These are phyloP conservation scores for Athalia cordata DNA, from an alignment of 2,888 invertebrate species.

Conservation along the genomic window DNA sequence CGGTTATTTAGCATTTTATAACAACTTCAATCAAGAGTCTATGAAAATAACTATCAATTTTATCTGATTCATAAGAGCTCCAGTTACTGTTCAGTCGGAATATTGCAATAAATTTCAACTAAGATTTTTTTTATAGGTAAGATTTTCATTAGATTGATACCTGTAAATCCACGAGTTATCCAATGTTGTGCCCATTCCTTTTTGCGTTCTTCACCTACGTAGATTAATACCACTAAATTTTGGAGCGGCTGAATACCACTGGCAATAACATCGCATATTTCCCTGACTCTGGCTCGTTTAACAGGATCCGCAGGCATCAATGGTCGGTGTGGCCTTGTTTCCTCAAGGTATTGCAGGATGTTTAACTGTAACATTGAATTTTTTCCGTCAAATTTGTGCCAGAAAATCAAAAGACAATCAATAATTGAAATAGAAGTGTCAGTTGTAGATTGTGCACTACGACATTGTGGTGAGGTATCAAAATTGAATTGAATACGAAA, in stretches of 20 bases:
- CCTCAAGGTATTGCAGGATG: conserved; percentile 97
- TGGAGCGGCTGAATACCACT: conserved; percentile 98
- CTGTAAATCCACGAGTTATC: conserved; percentile 90
- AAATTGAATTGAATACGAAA: too few species aligned
- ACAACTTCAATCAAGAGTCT: too few species aligned
- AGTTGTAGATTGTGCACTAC: too few species aligned
- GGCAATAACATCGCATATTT: conserved; percentile 93
- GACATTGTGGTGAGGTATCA: too few species aligned
- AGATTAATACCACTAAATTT: conserved; percentile 90
- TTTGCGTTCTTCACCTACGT: conserved; percentile 91
- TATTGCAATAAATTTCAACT: too few species aligned
- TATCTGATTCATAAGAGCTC: background rate
- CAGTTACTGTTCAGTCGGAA: background rate
- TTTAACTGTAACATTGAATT: conserved; percentile 75
- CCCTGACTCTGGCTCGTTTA: conserved; percentile 92
- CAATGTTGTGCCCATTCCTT: conserved; percentile 95
- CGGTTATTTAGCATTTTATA: background rate
- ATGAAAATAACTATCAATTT: background rate
- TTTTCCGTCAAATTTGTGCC: background rate
- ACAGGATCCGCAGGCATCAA: conserved; percentile 92
- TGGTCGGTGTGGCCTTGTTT: conserved; percentile 89
- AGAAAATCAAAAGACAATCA: background rate
- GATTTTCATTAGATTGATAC: conserved; percentile 63
- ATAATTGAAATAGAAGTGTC: too few species aligned
- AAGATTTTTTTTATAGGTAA: background rate